phyloP scores from a whole-genome alignment of 2,888 invertebrate species.

The Monoplex corrugatus region DNA sequence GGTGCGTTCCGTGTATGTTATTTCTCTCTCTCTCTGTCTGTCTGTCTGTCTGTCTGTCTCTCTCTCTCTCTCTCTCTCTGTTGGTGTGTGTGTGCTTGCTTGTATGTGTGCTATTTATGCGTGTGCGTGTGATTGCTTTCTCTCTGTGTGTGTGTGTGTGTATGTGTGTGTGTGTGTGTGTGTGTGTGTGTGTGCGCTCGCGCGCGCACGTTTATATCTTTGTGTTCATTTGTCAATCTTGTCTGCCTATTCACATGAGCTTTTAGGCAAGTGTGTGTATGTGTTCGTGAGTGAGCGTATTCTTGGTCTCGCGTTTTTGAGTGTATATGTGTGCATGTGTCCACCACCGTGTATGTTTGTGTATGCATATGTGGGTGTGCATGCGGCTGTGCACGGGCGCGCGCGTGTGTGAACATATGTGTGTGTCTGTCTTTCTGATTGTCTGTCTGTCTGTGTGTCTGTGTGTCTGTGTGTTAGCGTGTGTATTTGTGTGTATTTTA shows the following conservation, averaged over 20 bases:
- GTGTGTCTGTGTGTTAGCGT: neutral
- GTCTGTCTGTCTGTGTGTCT: neutral
- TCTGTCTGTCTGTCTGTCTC: no score
- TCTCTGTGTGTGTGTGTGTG: conserved; percentile 1
- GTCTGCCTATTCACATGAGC: no score
- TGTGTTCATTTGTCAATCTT: no score
- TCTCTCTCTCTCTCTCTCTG: no score
- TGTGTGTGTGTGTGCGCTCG: neutral
- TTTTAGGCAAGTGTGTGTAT: neutral
- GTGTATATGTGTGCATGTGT: neutral
- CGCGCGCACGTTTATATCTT: neutral
- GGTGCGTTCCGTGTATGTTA: no score
- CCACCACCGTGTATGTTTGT: neutral
- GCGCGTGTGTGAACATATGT: neutral
- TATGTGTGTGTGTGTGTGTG: neutral
- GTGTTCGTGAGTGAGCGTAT: no score
- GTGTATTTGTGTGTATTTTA: neutral
- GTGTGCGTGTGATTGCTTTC: no score
- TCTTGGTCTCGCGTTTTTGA: no score
- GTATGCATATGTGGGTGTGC: neutral
- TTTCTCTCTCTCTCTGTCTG: no score
- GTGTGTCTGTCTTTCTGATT: neutral
- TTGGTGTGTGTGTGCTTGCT: no score
- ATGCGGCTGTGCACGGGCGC: neutral
- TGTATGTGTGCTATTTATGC: no score